Conservation (phyloP, 2,888 invertebrate genomes). For the Julus scandinavius region DNA sequence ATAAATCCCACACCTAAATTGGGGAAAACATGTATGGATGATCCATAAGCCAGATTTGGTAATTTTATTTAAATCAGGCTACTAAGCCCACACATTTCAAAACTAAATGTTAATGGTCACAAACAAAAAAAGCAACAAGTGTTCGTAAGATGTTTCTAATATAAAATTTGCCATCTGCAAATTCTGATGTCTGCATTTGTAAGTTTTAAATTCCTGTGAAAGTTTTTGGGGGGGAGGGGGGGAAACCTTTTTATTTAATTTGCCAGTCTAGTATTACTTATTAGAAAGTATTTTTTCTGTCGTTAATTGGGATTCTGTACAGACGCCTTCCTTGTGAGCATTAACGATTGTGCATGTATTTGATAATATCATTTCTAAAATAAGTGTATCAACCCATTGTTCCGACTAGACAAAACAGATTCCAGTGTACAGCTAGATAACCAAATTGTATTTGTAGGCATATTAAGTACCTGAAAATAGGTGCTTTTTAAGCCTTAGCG, state of each 20-base stretch:
- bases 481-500: too few relatives aligned
- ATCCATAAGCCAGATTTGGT: too few relatives aligned
- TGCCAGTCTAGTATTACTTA: neutral
- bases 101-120: too few relatives aligned
- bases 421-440: conserved; percentile 1
- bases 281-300: neutral
- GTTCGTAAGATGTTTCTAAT: neutral
- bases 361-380: neutral
- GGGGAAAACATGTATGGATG: too few relatives aligned
- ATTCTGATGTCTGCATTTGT: neutral
- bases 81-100: too few relatives aligned
- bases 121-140: too few relatives aligned
- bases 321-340: neutral
- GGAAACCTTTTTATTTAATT: neutral
- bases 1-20: too few relatives aligned
- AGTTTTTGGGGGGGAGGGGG: too few relatives aligned
- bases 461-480: neutral
- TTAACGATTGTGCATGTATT: neutral
- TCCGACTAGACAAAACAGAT: neutral
- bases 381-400: neutral
- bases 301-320: neutral
- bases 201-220: neutral
- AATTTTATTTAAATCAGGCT: too few relatives aligned
- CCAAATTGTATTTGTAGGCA: neutral
- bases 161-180: neutral